Evolutionary conservation across 92 coral and sea anemone species (phyloP).

Genomic region (Parazoanthus darwini): DNA sequence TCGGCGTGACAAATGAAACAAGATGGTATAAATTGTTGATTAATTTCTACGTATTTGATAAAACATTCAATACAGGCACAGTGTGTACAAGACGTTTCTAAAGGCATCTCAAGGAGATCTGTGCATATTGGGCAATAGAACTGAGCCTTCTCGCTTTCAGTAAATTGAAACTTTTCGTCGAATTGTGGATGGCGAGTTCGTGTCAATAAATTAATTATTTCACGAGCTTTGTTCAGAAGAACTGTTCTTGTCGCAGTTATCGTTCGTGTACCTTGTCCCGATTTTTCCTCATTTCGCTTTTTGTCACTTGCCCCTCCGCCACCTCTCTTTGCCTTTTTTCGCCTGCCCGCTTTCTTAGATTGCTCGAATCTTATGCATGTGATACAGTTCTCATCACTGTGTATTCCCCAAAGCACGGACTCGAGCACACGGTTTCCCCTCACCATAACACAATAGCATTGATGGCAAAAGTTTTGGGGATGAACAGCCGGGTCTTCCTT

Average conservation of each 20-base stretch:
- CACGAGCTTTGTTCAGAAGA: slow-evolving; percentile 17
- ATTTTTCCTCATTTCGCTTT: neutral
- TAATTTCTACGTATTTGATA: slow-evolving; percentile 25
- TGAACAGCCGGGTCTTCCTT: neutral
- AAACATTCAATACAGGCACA: slow-evolving; percentile 31
- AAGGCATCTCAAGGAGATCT: slow-evolving; percentile 14
- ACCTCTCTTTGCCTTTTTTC: slow-evolving; percentile 21
- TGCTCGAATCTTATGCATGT: too few relatives aligned
- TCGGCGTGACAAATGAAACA: slow-evolving; percentile 15
- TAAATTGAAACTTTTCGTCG: slow-evolving; percentile 3
- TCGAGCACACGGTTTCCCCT: slow-evolving; percentile 3
- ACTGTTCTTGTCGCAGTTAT: neutral
- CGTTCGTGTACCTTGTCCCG: neutral
- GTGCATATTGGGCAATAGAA: slow-evolving; percentile 27
- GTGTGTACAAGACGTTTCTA: slow-evolving; percentile 27
- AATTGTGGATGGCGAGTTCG: slow-evolving; percentile 28
- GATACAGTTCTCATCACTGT: neutral
- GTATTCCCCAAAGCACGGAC: slow-evolving; percentile 7
- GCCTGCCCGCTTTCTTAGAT: too few relatives aligned
- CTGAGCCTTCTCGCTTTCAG: slow-evolving; percentile 20
- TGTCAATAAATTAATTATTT: neutral
- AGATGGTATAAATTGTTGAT: slow-evolving; percentile 3
- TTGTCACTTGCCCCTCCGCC: neutral
- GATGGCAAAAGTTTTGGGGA: neutral
- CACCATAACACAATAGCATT: slow-evolving; percentile 24